Conservation (phyloP, 2,888 invertebrate genomes). For the Ellobium chinense region DNA sequence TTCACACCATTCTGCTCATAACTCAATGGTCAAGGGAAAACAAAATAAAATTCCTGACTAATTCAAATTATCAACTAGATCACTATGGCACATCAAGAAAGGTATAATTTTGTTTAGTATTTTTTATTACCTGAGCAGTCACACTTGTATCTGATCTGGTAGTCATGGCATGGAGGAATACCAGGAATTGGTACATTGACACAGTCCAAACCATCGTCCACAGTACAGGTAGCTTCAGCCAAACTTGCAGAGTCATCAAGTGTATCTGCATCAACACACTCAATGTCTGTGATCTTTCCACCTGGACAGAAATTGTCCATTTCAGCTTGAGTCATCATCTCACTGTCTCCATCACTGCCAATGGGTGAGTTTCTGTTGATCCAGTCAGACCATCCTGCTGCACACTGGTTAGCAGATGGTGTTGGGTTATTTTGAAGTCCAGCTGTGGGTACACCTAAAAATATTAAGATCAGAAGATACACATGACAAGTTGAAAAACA, state of each 20-base stretch:
- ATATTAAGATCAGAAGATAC: not conserved
- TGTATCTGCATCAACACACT: constrained; percentile 66
- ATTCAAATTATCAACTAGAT: too few species aligned
- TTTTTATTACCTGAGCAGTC: constrained; percentile 79
- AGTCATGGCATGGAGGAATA: constrained; percentile 61
- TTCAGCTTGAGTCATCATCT: constrained; percentile 58
- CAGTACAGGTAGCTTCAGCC: constrained; percentile 67
- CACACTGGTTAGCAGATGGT: not conserved
- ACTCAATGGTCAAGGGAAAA: too few species aligned
- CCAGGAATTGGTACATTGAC: constrained; percentile 6
- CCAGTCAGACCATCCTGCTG: constrained; percentile 62
- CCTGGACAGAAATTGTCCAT: constrained; percentile 59
- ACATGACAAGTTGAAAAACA: too few species aligned
- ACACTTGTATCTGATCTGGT: constrained; percentile 68
- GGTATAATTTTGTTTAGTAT: too few species aligned
- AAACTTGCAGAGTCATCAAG: constrained; percentile 60
- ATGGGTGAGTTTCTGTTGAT: constrained; percentile 64
- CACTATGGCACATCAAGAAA: too few species aligned
- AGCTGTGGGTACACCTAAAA: not conserved
- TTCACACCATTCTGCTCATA: too few species aligned
- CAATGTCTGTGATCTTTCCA: constrained; percentile 69
- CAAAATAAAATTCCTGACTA: too few species aligned
- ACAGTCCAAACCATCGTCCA: constrained; percentile 83
- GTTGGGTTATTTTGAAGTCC: not conserved
- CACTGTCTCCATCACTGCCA: constrained; percentile 59